phyloP scores from a whole-genome alignment of 2,113 vertebrate genomes.

The Ailurus styani region DNA sequence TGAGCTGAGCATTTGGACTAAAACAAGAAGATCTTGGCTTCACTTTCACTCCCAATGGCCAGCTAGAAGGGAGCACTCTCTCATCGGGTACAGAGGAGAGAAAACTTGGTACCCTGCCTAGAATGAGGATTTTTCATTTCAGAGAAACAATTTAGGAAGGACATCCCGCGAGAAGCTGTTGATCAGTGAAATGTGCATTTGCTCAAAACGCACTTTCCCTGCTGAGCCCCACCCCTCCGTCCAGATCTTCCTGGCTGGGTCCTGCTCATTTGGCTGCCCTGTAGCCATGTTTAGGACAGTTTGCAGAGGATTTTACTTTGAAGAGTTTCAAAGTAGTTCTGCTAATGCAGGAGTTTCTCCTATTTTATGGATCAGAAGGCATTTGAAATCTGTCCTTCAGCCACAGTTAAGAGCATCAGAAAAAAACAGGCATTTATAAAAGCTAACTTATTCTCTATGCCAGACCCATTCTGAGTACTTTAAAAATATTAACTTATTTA shows the following conservation, averaged over 20 bases:
- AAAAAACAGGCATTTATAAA: neutral
- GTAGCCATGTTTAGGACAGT: neutral
- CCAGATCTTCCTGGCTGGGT: neutral
- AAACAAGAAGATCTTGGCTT: constrained; percentile 42
- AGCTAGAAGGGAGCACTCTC: neutral
- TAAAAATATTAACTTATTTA: neutral
- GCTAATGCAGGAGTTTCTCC: neutral
- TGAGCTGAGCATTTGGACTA: neutral
- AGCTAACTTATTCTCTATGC: neutral
- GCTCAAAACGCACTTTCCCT: neutral
- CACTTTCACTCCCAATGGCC: constrained; percentile 16
- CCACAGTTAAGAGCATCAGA: neutral
- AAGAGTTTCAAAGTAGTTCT: constrained; percentile 20
- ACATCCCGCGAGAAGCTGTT: constrained; percentile 10
- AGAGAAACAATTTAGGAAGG: constrained; percentile 21
- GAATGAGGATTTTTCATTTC: constrained; percentile 54
- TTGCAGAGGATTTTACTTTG: neutral
- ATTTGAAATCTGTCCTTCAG: constrained; percentile 24
- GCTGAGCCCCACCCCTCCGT: neutral
- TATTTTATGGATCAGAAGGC: neutral
- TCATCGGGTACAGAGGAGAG: neutral
- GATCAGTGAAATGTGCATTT: constrained; percentile 66
- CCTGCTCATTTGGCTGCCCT: neutral
- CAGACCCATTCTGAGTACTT: neutral
- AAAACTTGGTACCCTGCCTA: constrained; percentile 48